Evolutionary conservation across 2,888 invertebrate genomes (phyloP).

Genomic region (Microctonus brassicae): DNA sequence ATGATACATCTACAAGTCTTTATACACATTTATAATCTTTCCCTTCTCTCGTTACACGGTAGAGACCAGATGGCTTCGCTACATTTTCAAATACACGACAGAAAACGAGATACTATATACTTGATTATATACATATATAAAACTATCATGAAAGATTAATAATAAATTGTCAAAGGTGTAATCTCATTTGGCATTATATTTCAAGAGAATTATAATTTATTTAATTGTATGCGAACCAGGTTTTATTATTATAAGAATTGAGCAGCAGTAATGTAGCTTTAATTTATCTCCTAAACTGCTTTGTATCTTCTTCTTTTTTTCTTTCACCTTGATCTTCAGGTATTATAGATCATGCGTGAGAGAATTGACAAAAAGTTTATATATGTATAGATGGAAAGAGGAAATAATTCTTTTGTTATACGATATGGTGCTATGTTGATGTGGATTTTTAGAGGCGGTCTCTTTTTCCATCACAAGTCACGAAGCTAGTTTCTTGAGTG

Average conservation of each 20-base stretch:
- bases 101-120: slow-evolving; percentile 31
- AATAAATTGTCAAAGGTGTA: slow-evolving; percentile 43
- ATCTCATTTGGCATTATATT: slow-evolving; percentile 1
- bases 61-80: slow-evolving; percentile 44
- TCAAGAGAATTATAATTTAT: slow-evolving; percentile 9
- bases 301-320: neutral
- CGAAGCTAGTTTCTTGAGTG: slow-evolving; percentile 10
- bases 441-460: slow-evolving; percentile 12
- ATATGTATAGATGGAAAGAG: slow-evolving; percentile 26
- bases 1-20: slow-evolving; percentile 19
- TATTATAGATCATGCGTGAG: slow-evolving; percentile 27
- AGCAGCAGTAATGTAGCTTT: neutral
- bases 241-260: neutral
- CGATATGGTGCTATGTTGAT: neutral
- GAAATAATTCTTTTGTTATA: slow-evolving; percentile 3
- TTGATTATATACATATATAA: slow-evolving; percentile 29
- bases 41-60: slow-evolving; percentile 2
- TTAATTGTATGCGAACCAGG: slow-evolving; percentile 7
- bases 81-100: slow-evolving; percentile 32
- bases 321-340: neutral
- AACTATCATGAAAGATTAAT: slow-evolving; percentile 45
- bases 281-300: slow-evolving; percentile 8
- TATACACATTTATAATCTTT: slow-evolving; percentile 17
- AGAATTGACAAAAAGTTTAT: slow-evolving; percentile 34
- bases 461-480: neutral